These are phyloP conservation scores for Lagopus leucura DNA, from an alignment of 2,113 vertebrate species.

Conservation along the genomic window DNA sequence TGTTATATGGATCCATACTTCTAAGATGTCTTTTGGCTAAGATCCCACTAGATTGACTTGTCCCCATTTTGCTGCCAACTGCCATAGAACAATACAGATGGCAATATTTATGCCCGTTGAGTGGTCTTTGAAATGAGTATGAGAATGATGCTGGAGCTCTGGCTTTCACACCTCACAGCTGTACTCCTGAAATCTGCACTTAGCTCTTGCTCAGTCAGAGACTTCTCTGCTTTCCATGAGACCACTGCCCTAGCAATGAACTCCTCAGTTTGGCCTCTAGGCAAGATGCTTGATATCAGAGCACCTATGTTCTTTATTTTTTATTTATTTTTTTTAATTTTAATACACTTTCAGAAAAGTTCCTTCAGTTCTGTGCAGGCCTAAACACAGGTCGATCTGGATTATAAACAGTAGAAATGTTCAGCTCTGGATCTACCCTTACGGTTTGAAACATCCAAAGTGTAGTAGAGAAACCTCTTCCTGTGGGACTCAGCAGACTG, in stretches of 20 bases:
- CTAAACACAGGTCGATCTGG: background rate
- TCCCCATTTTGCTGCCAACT: slow-evolving; percentile 21
- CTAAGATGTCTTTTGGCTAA: slow-evolving; percentile 33
- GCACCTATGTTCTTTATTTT: background rate
- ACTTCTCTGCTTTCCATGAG: background rate
- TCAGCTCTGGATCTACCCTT: background rate
- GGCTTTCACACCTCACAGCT: background rate
- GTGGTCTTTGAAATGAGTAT: slow-evolving; percentile 37
- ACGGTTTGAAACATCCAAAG: background rate
- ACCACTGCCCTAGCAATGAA: background rate
- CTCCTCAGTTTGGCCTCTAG: background rate
- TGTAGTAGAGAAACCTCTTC: background rate
- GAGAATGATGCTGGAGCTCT: background rate
- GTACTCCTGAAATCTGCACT: background rate
- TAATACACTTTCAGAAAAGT: background rate
- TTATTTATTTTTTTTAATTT: background rate
- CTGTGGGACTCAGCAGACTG: background rate
- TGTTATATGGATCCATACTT: background rate
- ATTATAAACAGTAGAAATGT: background rate
- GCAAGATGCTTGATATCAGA: background rate
- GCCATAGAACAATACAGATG: slow-evolving; percentile 49
- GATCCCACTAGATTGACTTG: slow-evolving; percentile 11
- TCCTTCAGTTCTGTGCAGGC: background rate
- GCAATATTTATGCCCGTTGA: slow-evolving; percentile 42
- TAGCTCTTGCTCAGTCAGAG: background rate